Conservation (phyloP, 2,113 vertebrate species). For the Heloderma charlesbogerti region DNA sequence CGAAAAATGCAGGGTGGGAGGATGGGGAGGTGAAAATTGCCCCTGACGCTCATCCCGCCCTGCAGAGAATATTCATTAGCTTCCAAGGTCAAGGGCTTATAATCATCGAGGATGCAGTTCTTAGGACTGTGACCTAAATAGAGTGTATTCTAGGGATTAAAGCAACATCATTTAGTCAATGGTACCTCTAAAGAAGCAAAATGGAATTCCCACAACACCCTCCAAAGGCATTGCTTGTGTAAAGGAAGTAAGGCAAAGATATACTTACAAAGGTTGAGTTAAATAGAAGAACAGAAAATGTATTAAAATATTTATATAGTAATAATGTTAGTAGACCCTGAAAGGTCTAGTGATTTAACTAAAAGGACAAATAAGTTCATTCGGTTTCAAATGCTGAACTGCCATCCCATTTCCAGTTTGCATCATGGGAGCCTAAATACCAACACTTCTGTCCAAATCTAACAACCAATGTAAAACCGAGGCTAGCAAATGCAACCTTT, state of each 20-base stretch:
- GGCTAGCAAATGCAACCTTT: background rate
- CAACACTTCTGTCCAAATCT: background rate
- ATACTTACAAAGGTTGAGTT: background rate
- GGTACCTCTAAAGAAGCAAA: constrained; percentile 36
- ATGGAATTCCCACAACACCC: constrained; percentile 24
- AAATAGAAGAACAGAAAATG: background rate
- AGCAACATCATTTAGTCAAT: constrained; percentile 37
- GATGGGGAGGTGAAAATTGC: too few relatives aligned
- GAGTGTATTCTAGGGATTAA: constrained; percentile 7
- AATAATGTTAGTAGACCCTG: background rate
- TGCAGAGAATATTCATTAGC: too few relatives aligned
- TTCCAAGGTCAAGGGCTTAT: too few relatives aligned
- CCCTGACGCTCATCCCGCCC: too few relatives aligned
- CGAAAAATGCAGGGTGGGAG: too few relatives aligned
- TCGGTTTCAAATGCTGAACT: constrained; percentile 1
- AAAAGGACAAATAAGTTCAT: background rate
- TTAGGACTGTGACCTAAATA: too few relatives aligned
- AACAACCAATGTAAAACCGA: background rate
- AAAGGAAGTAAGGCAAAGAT: background rate
- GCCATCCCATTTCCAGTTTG: background rate
- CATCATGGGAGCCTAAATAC: background rate
- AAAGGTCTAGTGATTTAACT: background rate
- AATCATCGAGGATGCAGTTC: background rate
- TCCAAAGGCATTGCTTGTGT: constrained; percentile 13
- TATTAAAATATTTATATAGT: background rate